These are phyloP conservation scores for Elgaria multicarinata DNA, from an alignment of 2,113 vertebrate genomes.

Conservation along the genomic window DNA sequence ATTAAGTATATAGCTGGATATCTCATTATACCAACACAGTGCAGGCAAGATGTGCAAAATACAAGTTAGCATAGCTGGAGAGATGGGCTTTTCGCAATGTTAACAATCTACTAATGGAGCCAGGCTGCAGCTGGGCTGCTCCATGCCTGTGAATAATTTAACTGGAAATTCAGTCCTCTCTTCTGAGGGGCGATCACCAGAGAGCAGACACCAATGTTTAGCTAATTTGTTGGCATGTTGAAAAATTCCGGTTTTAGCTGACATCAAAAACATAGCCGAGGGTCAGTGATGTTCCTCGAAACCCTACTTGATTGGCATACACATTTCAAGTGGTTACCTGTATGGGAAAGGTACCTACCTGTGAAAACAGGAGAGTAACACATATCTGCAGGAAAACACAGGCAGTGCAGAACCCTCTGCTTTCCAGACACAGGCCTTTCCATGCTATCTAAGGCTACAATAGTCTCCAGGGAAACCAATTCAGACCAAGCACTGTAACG, in stretches of 20 bases:
- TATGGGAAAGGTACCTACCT: neutral
- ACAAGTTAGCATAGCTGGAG: neutral
- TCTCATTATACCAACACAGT: neutral
- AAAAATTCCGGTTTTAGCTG: neutral
- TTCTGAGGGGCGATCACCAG: neutral
- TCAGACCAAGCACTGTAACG: neutral
- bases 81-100: neutral
- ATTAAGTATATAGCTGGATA: neutral
- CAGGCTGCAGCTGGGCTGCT: conserved; percentile 13
- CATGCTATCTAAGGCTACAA: neutral
- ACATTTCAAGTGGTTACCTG: neutral
- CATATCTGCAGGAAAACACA: neutral
- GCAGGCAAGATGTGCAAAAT: neutral
- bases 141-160: conserved; percentile 26
- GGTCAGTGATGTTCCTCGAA: neutral
- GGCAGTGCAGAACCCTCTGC: neutral
- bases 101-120: conserved; percentile 20
- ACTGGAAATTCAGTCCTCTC: conserved; percentile 8
- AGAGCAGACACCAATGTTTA: neutral
- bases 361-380: neutral
- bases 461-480: neutral
- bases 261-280: neutral
- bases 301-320: neutral
- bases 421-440: neutral
- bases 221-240: neutral